Evolutionary conservation across 2,797 vertebrate species (phyloP), one percentile per base, ranked within the genome.

Genomic region (Lagocephalus sceleratus): DNA sequence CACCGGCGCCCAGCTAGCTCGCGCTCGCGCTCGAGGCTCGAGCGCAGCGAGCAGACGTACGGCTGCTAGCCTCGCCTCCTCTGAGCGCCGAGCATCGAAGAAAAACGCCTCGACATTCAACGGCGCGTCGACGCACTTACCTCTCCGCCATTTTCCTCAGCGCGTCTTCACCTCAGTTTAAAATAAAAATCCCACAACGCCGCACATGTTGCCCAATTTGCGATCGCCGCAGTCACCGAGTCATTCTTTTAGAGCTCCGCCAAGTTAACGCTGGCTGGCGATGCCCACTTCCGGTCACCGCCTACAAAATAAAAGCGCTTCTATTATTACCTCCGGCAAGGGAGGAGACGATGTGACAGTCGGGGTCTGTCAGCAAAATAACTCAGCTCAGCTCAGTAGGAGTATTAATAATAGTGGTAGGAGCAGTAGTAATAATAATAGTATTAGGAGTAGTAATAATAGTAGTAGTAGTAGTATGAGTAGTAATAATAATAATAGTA

Each of bases 141-240:
- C 89, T 89, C 73, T 91, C 90, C 49, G 90, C 89, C 90, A 91
- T 91, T 68, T 76, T 84, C 70, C 71, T 17, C 71, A 6, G 54
- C 46, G 52, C 44, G 70, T 75, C 57, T 72, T 82, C 89, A 63
- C 82, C 73, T 76, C 75, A 74, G 52, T 56, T 51, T 55, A 60
- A 38, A 57, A 61, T 85, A 86, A 84, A 87, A 84, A 87, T 76
- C 79, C 80, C 73, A 66, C 63, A 56, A 26, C 74, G 77, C 71
- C 78, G 68, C 82, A 83, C 88, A 90, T 91, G 81, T 69, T 89
- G 82, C 75, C 79, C 32, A 71, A 74, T 76, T 82, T 68, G 81
- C 81, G 58, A 72, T 78, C 82, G 70, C 82, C 79, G 87, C 87
- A 87, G 79, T 85, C 71, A 73, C 67, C 61, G 71, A 81, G 71